phyloP scores from a whole-genome alignment of 2,888 invertebrate species.

The Caenorhabditis wallacei region DNA sequence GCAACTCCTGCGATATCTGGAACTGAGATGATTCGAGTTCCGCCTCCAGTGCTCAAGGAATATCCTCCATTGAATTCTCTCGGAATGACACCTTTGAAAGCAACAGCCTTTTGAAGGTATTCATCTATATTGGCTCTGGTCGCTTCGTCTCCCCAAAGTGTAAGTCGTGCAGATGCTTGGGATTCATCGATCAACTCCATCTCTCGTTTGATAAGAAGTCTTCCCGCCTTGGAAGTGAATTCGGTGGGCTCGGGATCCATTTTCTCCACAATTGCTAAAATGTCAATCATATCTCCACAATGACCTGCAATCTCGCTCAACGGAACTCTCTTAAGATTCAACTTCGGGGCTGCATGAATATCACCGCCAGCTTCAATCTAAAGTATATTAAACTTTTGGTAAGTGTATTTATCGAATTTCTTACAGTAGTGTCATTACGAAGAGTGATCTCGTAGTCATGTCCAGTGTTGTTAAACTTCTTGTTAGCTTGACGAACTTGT shows the following conservation, averaged over 20 bases:
- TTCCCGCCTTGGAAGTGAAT: conserved; percentile 73
- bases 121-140: conserved; percentile 87
- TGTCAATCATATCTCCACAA: conserved; percentile 68
- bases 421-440: conserved; percentile 87
- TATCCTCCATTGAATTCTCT: conserved; percentile 90
- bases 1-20: conserved; percentile 94
- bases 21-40: conserved; percentile 88
- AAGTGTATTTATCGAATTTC: too few relatives aligned
- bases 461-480: conserved; percentile 90
- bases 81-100: conserved; percentile 91
- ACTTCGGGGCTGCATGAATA: conserved; percentile 45
- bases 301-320: conserved; percentile 33
- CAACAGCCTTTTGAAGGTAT: conserved; percentile 88
- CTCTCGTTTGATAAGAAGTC: conserved; percentile 90
- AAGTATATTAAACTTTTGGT: not conserved
- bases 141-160: conserved; percentile 91
- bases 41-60: conserved; percentile 83
- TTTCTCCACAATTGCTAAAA: conserved; percentile 78
- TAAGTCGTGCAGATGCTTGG: conserved; percentile 89
- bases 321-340: conserved; percentile 36
- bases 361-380: conserved; percentile 53
- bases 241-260: conserved; percentile 66
- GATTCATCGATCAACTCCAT: conserved; percentile 91
- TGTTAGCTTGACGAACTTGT: conserved; percentile 94
- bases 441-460: conserved; percentile 98